Evolutionary conservation across 2,797 vertebrate genomes (phyloP).

Genomic region (Crypturellus tataupa): DNA sequence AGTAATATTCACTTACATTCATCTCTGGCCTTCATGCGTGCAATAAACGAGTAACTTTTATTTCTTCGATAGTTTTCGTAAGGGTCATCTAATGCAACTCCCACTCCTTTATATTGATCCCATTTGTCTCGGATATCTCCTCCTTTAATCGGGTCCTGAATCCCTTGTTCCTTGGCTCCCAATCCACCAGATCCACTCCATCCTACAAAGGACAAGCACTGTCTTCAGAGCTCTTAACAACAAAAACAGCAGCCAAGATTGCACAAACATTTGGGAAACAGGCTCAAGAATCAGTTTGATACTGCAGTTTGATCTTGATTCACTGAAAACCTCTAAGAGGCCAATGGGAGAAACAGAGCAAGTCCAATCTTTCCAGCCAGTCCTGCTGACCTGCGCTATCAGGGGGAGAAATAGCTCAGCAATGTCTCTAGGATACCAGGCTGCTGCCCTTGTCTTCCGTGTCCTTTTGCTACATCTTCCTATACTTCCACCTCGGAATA

Average conservation of each 20-base stretch:
- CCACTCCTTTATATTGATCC: constrained; percentile 99
- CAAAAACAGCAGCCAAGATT: background rate
- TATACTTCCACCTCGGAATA: rapidly evolving
- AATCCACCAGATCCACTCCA: constrained; percentile 97
- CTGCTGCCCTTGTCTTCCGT: background rate
- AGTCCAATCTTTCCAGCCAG: rapidly evolving
- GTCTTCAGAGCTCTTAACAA: background rate
- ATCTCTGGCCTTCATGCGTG: constrained; percentile 97
- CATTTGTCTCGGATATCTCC: constrained; percentile 96
- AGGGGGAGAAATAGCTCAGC: background rate
- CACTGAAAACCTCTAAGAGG: background rate
- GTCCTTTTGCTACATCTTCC: background rate
- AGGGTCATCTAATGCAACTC: constrained; percentile 94
- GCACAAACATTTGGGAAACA: background rate
- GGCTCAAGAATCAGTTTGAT: background rate
- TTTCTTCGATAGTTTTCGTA: constrained; percentile 97
- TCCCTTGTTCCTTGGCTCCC: constrained; percentile 96
- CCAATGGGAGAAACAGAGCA: rapidly evolving
- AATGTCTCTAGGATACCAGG: background rate
- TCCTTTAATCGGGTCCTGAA: constrained; percentile 98
- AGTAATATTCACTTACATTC: constrained; percentile 86
- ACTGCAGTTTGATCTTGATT: too few species aligned
- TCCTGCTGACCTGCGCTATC: background rate
- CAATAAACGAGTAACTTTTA: constrained; percentile 98
- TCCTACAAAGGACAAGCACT: constrained; percentile 75